Conservation (phyloP, 2,113 vertebrate genomes). For the Leptocoma aspasia region DNA sequence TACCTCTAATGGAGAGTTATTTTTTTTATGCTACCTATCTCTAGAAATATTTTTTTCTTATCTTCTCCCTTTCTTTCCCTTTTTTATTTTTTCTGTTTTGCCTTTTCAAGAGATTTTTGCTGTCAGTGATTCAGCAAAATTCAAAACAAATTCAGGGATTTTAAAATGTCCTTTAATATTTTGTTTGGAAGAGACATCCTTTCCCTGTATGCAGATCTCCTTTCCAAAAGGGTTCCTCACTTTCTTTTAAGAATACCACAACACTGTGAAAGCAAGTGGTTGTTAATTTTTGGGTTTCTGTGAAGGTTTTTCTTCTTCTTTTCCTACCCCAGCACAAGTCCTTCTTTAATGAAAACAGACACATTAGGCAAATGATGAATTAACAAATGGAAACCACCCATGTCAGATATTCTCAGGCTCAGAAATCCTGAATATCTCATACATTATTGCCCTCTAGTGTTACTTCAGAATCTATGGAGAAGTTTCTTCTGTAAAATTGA, state of each 20-base stretch:
- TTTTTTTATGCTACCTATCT: background rate
- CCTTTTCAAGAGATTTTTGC: background rate
- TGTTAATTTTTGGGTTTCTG: background rate
- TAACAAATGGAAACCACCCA: background rate
- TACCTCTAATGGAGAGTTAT: background rate
- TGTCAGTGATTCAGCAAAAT: background rate
- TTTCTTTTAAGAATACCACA: background rate
- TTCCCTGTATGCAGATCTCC: background rate
- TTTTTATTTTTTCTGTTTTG: background rate
- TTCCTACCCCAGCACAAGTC: background rate
- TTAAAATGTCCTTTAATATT: background rate
- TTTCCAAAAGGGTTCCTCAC: background rate
- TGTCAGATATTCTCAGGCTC: background rate
- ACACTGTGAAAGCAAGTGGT: background rate
- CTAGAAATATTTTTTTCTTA: background rate
- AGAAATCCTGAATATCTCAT: background rate
- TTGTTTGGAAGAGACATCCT: background rate
- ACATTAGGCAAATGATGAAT: background rate
- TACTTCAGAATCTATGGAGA: background rate
- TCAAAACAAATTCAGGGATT: background rate
- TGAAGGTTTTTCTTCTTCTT: background rate
- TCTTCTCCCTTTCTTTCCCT: background rate
- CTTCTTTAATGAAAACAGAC: background rate
- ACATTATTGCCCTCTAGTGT: conserved; percentile 64
- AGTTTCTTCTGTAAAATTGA: background rate